A percentile compares a stretch with the other conserved stretches of the same genome.
These are phyloP conservation scores for Sebastes goodei DNA, from an alignment of 2,797 vertebrate species.

Conservation along the genomic window DNA sequence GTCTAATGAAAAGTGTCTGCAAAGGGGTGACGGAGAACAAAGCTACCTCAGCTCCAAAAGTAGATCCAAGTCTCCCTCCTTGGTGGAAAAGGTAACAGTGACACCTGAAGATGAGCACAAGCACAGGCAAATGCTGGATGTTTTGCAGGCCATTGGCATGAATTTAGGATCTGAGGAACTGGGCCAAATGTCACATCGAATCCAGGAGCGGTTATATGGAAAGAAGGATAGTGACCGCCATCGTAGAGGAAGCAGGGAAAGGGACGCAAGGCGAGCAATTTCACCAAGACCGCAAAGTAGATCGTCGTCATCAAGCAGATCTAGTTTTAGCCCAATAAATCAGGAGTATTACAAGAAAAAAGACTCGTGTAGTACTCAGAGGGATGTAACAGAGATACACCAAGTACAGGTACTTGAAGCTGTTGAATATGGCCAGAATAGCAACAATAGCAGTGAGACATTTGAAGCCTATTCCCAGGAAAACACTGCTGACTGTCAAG, in stretches of 20 bases:
- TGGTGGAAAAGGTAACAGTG: conserved; percentile 7
- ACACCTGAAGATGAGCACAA: conserved; percentile 65
- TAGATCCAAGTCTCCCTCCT: conserved; percentile 41
- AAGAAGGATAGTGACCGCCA: conserved; percentile 43
- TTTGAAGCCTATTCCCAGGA: neutral
- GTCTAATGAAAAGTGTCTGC: conserved; percentile 24
- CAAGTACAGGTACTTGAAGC: neutral
- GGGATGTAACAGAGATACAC: neutral
- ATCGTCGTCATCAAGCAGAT: conserved; percentile 59
- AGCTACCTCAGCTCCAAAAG: neutral
- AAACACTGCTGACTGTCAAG: neutral
- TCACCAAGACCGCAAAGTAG: conserved; percentile 38
- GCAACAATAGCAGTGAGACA: neutral
- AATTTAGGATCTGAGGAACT: conserved; percentile 75
- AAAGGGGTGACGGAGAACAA: neutral
- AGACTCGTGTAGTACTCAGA: conserved; percentile 3
- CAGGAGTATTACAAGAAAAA: conserved; percentile 9
- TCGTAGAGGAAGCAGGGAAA: conserved; percentile 22
- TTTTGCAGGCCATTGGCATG: conserved; percentile 75
- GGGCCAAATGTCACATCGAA: conserved; percentile 74
- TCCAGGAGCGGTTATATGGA: conserved; percentile 75
- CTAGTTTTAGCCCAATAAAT: conserved; percentile 39
- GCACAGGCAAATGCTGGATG: conserved; percentile 64
- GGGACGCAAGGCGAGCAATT: neutral
- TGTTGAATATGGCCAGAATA: neutral